Percentiles rank a stretch among this genome's conserved stretches.
phyloP scores from a whole-genome alignment of 2,113 vertebrate species.

The Galemys pyrenaicus region DNA sequence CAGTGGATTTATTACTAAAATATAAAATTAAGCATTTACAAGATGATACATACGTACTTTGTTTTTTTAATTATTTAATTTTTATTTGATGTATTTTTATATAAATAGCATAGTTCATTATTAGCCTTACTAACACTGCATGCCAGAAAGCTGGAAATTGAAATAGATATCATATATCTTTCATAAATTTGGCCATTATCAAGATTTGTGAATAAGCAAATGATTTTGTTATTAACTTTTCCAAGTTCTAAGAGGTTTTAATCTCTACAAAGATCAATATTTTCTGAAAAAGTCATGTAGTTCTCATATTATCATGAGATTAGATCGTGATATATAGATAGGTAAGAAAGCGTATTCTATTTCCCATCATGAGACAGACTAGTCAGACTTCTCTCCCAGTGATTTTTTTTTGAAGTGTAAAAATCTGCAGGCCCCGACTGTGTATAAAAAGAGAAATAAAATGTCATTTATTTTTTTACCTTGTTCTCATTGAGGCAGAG shows the following conservation, averaged over 20 bases:
- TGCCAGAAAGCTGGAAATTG: constrained; percentile 33
- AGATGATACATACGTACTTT: not conserved
- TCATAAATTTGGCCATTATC: not conserved
- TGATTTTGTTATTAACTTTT: not conserved
- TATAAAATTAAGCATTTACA: not conserved
- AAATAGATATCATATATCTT: constrained; percentile 20
- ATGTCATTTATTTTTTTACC: constrained; percentile 18
- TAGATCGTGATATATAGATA: not conserved
- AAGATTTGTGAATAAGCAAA: constrained; percentile 17
- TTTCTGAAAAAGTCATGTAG: not conserved
- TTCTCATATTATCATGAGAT: not conserved
- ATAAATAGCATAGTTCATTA: constrained; percentile 11
- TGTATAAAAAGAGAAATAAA: not conserved
- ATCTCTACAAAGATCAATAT: not conserved
- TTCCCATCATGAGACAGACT: not conserved
- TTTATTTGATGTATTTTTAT: not conserved
- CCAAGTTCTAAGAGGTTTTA: constrained; percentile 31
- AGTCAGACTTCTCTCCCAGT: not conserved
- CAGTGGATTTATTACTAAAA: constrained; percentile 24
- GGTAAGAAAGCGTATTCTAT: not conserved
- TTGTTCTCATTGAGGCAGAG: not conserved
- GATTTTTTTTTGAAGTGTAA: not conserved
- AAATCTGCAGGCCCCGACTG: not conserved
- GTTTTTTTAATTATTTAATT: not conserved
- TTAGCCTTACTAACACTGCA: not conserved